Evolutionary conservation across 1,140 invertebrate species (phyloP).

Genomic region (Drosophila pachea): DNA sequence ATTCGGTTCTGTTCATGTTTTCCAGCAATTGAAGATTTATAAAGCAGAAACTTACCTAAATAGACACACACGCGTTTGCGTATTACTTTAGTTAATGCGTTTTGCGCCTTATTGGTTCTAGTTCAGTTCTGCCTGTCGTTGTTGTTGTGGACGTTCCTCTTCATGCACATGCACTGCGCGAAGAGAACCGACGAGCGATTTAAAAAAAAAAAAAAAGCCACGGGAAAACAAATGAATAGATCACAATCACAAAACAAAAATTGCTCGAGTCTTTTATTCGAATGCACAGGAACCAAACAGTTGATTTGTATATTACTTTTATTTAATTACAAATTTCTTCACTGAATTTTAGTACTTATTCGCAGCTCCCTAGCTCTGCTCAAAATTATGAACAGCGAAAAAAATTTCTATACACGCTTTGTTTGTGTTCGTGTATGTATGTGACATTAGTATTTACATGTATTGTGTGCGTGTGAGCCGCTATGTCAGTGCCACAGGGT

Average conservation of each 20-base stretch:
- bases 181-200: constrained; percentile 12
- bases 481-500: constrained; percentile 43
- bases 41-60: constrained; percentile 27
- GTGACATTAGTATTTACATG: constrained; percentile 41
- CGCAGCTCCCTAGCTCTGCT: constrained; percentile 34
- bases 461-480: constrained; percentile 56
- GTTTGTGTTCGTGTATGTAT: constrained; percentile 45
- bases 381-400: constrained; percentile 67
- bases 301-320: constrained; percentile 10
- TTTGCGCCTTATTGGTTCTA: constrained; percentile 10
- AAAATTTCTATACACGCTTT: constrained; percentile 44
- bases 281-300: constrained; percentile 11
- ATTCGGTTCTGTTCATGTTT: neutral
- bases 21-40: constrained; percentile 14
- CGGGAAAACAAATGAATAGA: constrained; percentile 6
- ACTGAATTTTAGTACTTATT: constrained; percentile 10
- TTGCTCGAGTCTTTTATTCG: constrained; percentile 1
- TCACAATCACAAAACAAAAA: constrained; percentile 31
- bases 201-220: neutral
- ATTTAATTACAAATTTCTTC: neutral
- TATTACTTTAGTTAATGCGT: constrained; percentile 25
- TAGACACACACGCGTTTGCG: neutral
- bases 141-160: constrained; percentile 11
- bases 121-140: neutral
- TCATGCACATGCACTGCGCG: constrained; percentile 30